Percentiles rank a stretch among this genome's conserved stretches.
Evolutionary conservation across 2,113 vertebrate genomes (phyloP).

Genomic region (Meriones unguiculatus): DNA sequence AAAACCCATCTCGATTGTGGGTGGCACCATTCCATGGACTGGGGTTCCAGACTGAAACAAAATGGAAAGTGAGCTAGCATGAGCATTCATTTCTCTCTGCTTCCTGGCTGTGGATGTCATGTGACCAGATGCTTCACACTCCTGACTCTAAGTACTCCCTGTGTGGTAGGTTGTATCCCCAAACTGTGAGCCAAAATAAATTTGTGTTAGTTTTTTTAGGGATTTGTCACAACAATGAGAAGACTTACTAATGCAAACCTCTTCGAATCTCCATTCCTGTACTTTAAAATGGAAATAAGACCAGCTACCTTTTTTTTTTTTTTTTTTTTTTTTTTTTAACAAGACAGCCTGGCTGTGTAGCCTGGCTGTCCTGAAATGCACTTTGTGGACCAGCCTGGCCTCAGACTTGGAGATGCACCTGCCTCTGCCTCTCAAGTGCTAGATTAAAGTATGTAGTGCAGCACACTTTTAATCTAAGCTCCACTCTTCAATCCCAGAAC

Average conservation of each 20-base stretch:
- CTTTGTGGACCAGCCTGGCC: not conserved
- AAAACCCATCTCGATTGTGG: not conserved
- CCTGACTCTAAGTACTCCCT: not conserved
- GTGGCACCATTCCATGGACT: not conserved
- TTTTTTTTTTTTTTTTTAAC: not conserved
- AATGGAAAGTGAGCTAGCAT: not conserved
- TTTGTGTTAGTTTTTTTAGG: not conserved
- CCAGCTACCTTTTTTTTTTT: not conserved
- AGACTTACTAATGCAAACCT: not conserved
- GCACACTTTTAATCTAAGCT: not conserved
- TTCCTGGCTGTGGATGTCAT: not conserved
- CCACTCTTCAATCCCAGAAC: not conserved
- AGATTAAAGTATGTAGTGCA: not conserved
- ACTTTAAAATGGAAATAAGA: constrained; percentile 12
- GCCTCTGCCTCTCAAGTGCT: not conserved
- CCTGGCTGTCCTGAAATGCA: not conserved
- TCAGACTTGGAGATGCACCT: not conserved
- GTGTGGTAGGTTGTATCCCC: not conserved
- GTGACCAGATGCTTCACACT: not conserved
- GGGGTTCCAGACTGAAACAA: not conserved
- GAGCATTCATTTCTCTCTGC: too few relatives aligned
- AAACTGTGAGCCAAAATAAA: not conserved
- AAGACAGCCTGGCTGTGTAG: not conserved
- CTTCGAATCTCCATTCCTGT: not conserved
- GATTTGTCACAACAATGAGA: not conserved